Percentiles rank a stretch among this genome's conserved stretches.
Conservation (phyloP, 2,888 invertebrate species). For the Gerris lacustris region DNA sequence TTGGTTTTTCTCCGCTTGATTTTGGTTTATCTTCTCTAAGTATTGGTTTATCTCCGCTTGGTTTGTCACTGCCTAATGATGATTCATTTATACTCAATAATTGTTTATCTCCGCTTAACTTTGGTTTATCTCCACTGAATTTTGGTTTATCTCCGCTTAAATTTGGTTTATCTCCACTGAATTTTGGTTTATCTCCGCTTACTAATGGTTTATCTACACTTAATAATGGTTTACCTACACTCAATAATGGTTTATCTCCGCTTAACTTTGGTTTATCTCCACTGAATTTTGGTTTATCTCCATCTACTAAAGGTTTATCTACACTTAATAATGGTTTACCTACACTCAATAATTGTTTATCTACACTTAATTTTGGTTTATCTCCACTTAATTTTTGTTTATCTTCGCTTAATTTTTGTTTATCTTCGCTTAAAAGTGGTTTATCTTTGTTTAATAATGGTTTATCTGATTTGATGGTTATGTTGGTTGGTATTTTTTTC, state of each 20-base stretch:
- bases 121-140: neutral
- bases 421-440: neutral
- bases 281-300: neutral
- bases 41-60: neutral
- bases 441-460: neutral
- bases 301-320: neutral
- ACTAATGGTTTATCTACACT: neutral
- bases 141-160: neutral
- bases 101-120: neutral
- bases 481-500: no score
- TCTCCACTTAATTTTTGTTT: neutral
- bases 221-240: neutral
- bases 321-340: neutral
- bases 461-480: neutral
- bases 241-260: neutral
- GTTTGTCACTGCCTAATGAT: neutral
- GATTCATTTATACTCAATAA: neutral
- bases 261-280: neutral
- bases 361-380: neutral
- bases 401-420: neutral
- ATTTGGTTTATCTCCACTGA: neutral
- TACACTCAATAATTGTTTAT: neutral
- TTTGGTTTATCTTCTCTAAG: neutral
- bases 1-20: neutral
- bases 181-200: neutral